These are phyloP conservation scores for Parnassius apollo DNA, from an alignment of 2,888 invertebrate genomes.

Conservation along the genomic window DNA sequence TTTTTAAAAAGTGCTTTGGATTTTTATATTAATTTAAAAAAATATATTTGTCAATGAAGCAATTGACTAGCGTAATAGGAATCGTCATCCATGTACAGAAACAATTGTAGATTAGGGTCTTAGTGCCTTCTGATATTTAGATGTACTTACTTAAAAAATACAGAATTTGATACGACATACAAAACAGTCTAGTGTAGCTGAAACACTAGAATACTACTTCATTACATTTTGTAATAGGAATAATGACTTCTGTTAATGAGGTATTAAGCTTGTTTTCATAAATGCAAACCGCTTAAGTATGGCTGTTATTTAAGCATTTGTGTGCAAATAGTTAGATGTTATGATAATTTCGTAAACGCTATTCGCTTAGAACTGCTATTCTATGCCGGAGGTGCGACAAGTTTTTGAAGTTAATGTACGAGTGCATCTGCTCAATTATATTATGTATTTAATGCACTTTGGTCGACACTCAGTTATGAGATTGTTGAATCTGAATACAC, in stretches of 20 bases:
- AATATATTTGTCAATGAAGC: too few species aligned
- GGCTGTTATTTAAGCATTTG: background rate
- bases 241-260: background rate
- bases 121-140: conserved; percentile 75
- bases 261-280: conserved; percentile 35
- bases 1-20: too few species aligned
- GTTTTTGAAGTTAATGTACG: background rate
- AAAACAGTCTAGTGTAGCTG: conserved; percentile 17
- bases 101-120: conserved; percentile 73
- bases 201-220: conserved; percentile 16
- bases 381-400: background rate
- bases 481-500: too few species aligned
- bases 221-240: conserved; percentile 31
- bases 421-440: too few species aligned
- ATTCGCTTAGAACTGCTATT: background rate
- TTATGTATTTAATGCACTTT: too few species aligned
- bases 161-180: conserved; percentile 24
- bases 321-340: background rate
- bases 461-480: too few species aligned
- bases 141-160: conserved; percentile 60
- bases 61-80: too few species aligned
- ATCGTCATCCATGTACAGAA: conserved; percentile 55
- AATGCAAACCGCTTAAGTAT: conserved; percentile 9
- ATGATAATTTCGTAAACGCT: background rate
- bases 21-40: too few species aligned